Evolutionary conservation across 2,888 invertebrate species (phyloP), one percentile per base, ranked within the genome.

Genomic region (Therioaphis trifolii): DNA sequence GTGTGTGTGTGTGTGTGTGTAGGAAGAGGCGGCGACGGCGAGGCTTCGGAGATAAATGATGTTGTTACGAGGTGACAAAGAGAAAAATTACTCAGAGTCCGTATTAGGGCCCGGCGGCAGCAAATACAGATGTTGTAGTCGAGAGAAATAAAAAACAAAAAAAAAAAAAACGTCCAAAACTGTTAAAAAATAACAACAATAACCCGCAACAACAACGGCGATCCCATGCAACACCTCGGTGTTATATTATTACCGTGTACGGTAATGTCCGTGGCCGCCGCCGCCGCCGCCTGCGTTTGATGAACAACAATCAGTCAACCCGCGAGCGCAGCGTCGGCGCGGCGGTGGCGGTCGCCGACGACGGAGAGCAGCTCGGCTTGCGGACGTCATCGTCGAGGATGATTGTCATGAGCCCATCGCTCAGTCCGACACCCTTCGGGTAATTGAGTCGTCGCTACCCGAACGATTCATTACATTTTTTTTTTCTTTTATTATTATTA

Each of bases 221-320:
- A 58, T 72, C 49, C 58, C 68, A 21, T 35, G 35, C 35, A 35
- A 78, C 78, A 78, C 78, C 78, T 78, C 40, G 43, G 55, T 27
- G 3, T 72, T 14, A 18, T 49, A 49, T 49, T 77, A 24, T 49
- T 69, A 21, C 71, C 18, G 63, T 24, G 71, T n/a, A n/a, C 52
- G 82, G n/a, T 68, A 68, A 55, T 68, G 72, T 63, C 82, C 74
- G 72, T n/a, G n/a, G n/a, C n/a, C 63, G 72, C 49, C 35, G 35
- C 35, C 35, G n/a, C n/a, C 63, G 72, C 49, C 35, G 35, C 35
- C 35, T 35, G 35, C 35, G 7, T 72, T 72, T 82, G 82, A 82
- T 82, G 82, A 82, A 82, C 82, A 66, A 61, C 82, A 40, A 82
- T 82, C 82, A 82, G 82, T 82, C 72, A 74, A 82, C 72, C 61